Evolutionary conservation across 2,888 invertebrate genomes (phyloP).

Genomic region (Meteorus cinctellus): DNA sequence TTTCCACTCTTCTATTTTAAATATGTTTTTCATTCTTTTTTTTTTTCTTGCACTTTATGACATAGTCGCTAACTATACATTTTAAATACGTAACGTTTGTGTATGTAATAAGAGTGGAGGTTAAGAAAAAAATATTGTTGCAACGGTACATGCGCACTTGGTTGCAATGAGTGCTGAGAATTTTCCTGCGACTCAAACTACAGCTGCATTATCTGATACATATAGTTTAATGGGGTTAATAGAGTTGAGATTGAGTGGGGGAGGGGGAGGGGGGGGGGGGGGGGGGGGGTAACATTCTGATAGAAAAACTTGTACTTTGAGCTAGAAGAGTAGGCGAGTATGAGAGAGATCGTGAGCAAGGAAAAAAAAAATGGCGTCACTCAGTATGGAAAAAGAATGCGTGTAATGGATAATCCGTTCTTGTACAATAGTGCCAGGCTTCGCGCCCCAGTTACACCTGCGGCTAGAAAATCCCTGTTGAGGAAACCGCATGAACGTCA

Average conservation of each 20-base stretch:
- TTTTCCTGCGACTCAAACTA: constrained; percentile 10
- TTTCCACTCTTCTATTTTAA: too few species aligned
- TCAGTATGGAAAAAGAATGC: constrained; percentile 33
- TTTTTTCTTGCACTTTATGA: too few species aligned
- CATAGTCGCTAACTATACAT: too few species aligned
- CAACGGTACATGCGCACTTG: constrained; percentile 17
- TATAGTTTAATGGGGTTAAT: constrained; percentile 15
- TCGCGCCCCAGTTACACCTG: constrained; percentile 66
- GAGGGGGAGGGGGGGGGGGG: background rate
- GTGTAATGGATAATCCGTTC: constrained; percentile 38
- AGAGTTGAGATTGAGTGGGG: constrained; percentile 9
- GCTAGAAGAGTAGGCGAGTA: background rate
- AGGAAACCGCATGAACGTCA: constrained; percentile 35
- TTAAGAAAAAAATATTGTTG: background rate
- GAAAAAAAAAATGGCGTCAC: constrained; percentile 21
- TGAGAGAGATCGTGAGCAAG: background rate
- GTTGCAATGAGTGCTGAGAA: constrained; percentile 2
- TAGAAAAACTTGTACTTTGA: constrained; percentile 18
- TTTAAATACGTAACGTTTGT: too few species aligned
- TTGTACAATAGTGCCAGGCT: constrained; percentile 56
- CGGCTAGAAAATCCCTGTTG: constrained; percentile 20
- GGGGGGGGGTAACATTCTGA: background rate
- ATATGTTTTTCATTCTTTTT: too few species aligned
- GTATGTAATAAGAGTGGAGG: constrained; percentile 6
- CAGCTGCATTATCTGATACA: constrained; percentile 10